Evolutionary conservation across 2,113 vertebrate species (phyloP), one percentile per base, ranked within the genome.

Genomic region (Urocolius indicus): DNA sequence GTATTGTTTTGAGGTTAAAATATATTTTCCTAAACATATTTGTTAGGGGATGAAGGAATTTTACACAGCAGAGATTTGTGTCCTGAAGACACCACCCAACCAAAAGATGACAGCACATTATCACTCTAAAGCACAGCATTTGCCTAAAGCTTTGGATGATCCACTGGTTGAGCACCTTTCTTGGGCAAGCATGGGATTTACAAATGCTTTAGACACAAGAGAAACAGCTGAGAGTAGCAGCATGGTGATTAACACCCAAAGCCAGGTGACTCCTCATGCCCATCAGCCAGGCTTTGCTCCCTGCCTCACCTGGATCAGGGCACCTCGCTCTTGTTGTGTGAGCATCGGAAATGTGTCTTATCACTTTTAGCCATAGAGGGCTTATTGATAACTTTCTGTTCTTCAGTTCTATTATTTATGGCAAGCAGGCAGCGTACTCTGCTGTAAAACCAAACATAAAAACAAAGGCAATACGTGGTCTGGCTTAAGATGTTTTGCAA

Each of bases 251-350:
- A 16, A 66, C 79, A 34, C 62, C 79, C 34, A 5, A 80, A 58
- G n/a, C 19, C n/a, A 30, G 1, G 1, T 3, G 4, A 6, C 5
- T 1, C 3, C 27, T 55, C 27, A 24, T 12, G 73, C 48, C 66
- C 15, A 27, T 1, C 9, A 20, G 10, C 22, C 0, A 0, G n/a
- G 30, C 32, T 41, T 32, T 26, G 58, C 48, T 32, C 54, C 58
- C 38, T 16, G 51, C 57, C 78, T n/a, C 8, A 8, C 3, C 27
- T 8, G 27, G 4, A 17, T 46, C 15, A 20, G 59, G 41, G 4
- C 54, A 34, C 20, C 30, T 46, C 27, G 10, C 52, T 18, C 13
- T 0, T 18, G 22, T 9, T 14, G 24, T 0, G 14, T 8, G 36
- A 41, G 63, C 38, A 4, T 3, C 38, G 48, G 30, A 19, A 65